These are phyloP conservation scores for Hirundichthys speculiger DNA, from an alignment of 2,113 vertebrate genomes.

Conservation along the genomic window DNA sequence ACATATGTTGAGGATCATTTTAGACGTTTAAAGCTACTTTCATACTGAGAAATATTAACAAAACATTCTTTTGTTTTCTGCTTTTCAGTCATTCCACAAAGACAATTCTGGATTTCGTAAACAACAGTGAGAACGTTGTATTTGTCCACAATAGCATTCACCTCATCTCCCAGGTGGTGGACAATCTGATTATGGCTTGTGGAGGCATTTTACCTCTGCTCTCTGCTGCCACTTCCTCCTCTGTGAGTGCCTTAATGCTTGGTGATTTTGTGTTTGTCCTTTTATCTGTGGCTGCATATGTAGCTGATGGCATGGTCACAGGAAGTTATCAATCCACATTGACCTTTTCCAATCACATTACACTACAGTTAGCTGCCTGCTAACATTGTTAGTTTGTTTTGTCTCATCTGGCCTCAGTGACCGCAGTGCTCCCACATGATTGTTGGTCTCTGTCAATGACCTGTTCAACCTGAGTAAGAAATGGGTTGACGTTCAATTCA, in stretches of 20 bases:
- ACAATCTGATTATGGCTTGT: constrained; percentile 98
- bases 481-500: constrained; percentile 39
- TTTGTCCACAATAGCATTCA: constrained; percentile 99
- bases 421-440: constrained; percentile 37
- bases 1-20: neutral
- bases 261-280: neutral
- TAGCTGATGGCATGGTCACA: constrained; percentile 21
- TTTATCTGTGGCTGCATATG: neutral
- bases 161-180: constrained; percentile 97
- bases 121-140: constrained; percentile 95
- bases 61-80: neutral
- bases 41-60: neutral
- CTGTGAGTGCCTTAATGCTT: constrained; percentile 81
- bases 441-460: constrained; percentile 47
- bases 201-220: constrained; percentile 97
- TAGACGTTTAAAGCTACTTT: neutral
- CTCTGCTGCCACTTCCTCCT: constrained; percentile 94
- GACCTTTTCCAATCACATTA: constrained; percentile 78
- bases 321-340: constrained; percentile 67
- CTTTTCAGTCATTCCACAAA: constrained; percentile 92
- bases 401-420: constrained; percentile 59
- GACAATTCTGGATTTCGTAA: constrained; percentile 97
- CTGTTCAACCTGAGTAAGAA: neutral
- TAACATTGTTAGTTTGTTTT: constrained; percentile 73
- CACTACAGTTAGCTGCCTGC: constrained; percentile 53